A percentile compares a stretch with the other conserved stretches of the same genome.
phyloP scores from a whole-genome alignment of 2,888 invertebrate species.

The Lithosia quadra region DNA sequence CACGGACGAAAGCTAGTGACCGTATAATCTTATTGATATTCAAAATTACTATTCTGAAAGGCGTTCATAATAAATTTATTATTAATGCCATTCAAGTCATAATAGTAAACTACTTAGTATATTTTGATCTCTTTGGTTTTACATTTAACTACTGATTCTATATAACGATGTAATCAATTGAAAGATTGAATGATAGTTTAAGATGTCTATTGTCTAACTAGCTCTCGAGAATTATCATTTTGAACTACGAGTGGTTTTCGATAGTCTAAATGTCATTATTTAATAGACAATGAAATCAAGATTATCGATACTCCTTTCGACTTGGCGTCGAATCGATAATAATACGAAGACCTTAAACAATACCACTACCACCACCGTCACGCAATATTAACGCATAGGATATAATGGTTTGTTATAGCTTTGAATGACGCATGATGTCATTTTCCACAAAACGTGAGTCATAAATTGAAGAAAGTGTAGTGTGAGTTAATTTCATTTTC shows the following conservation, averaged over 20 bases:
- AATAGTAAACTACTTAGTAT: constrained; percentile 23
- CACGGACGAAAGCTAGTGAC: constrained; percentile 30
- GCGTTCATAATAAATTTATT: constrained; percentile 26
- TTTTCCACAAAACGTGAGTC: constrained; percentile 34
- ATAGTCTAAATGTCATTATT: constrained; percentile 36
- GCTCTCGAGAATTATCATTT: constrained; percentile 2
- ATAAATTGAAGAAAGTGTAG: background rate
- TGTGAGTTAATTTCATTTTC: background rate
- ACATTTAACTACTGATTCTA: background rate
- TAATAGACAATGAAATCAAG: constrained; percentile 59
- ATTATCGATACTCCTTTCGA: constrained; percentile 56
- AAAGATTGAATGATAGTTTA: background rate
- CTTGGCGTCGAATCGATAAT: constrained; percentile 73
- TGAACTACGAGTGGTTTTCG: background rate
- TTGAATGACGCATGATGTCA: constrained; percentile 59
- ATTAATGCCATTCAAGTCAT: constrained; percentile 23
- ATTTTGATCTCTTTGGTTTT: constrained; percentile 17
- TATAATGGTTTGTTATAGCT: constrained; percentile 44
- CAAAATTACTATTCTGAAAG: constrained; percentile 38
- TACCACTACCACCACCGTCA: constrained; percentile 63
- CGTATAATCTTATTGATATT: constrained; percentile 39
- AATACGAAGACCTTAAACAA: constrained; percentile 58
- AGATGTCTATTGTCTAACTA: background rate
- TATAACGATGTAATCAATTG: constrained; percentile 2
- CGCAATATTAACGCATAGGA: constrained; percentile 59